Base-by-base conservation (phyloP, 2,888 invertebrate species). In the Arge pagana region DNA sequence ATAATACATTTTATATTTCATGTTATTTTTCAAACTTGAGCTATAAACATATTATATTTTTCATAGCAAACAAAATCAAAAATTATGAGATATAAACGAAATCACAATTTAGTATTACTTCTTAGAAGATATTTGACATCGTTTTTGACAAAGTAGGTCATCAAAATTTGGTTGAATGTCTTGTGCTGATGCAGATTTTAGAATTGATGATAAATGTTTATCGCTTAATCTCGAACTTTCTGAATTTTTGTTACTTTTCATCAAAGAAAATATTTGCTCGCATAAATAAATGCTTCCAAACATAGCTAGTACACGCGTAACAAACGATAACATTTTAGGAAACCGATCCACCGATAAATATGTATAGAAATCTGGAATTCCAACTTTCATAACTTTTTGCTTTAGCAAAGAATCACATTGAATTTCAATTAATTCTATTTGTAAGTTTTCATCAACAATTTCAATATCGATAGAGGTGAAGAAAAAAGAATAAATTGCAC, bases 341-440 rank as follows among this genome's bases (percentile, higher is more conserved):
- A 51, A 51, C 18, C 51, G 45, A 35, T 51, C 41, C 10, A 43
- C 43, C 6, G 43, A 43, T 43, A 55, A 55, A 55, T 55, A 52
- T 43, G 33, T 55, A 49, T 57, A 56, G 40, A 56, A 56, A 28
- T 57, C 40, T 45, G 56, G 53, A 45, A 58, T 54, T 43, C 58
- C 56, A 42, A 56, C 50, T 50, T 54, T 54, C 39, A 49, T 50
- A 54, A 49, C 56, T 56, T 56, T 56, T 52, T 56, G 35, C 41
- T 56, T 56, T 23, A 55, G 49, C 26, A 56, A 28, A 50, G 56
- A 51, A 48, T 56, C 55, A 45, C 57, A 57, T 39, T 58, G 53
- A 39, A 55, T 58, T 31, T 54, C 50, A 26, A 54, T 56, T 42
- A 55, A 39, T 50, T 50, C 37, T 43, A 55, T 30, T 53, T 55